Conservation (phyloP, 23 tunicate genomes). For the Trididemnum miniatum region DNA sequence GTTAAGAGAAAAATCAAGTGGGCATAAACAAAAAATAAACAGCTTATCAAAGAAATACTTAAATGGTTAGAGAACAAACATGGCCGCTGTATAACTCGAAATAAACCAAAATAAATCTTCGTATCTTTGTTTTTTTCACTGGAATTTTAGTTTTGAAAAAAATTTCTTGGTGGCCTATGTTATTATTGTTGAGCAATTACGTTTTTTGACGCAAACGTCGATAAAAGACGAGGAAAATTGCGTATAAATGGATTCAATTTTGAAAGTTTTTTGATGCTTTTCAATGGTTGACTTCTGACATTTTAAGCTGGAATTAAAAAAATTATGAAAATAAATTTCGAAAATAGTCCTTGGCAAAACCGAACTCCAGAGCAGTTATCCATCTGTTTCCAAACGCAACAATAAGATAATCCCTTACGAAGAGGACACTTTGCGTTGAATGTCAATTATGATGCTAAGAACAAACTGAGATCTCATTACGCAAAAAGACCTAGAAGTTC, state of each 20-base stretch:
- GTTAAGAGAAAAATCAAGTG: no score
- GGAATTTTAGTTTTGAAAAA: no score
- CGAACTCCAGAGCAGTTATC: background rate
- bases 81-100: no score
- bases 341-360: background rate
- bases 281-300: constrained; percentile 34
- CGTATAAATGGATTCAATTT: background rate
- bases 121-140: no score
- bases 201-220: background rate
- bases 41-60: no score
- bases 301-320: constrained; percentile 43
- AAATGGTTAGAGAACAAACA: no score
- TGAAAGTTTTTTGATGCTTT: background rate
- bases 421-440: background rate
- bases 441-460: background rate
- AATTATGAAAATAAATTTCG: background rate
- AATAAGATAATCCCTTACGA: background rate
- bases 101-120: no score
- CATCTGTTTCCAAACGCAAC: constrained; percentile 5
- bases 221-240: background rate
- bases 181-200: no score
- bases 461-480: background rate
- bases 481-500: background rate
- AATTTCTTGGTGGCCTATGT: background rate
- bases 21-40: no score